Conservation (phyloP, 53 echinoderm and acorn worm genomes). For the Paracentrotus lividus region DNA sequence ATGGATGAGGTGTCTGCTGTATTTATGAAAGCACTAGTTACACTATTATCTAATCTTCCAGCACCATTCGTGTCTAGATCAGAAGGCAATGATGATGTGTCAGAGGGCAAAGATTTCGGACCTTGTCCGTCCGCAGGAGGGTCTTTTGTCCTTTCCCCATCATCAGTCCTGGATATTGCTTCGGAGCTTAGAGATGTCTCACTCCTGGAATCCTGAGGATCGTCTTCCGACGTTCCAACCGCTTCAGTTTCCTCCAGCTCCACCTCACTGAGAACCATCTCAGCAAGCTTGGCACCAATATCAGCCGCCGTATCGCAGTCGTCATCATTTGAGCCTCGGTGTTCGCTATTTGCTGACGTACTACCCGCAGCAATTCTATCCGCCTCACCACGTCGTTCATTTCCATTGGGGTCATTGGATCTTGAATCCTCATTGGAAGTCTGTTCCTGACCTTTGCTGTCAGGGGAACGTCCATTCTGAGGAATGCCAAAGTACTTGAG, state of each 20-base stretch:
- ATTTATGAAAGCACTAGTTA: slow-evolving; percentile 47
- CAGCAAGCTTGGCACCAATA: slow-evolving; percentile 56
- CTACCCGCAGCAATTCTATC: neutral
- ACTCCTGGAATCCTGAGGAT: neutral
- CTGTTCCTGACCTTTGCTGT: neutral
- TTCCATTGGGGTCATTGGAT: neutral
- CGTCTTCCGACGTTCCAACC: neutral
- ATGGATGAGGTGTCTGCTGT: neutral
- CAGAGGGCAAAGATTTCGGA: neutral
- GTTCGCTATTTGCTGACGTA: neutral
- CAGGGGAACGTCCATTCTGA: slow-evolving; percentile 48
- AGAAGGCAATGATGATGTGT: neutral
- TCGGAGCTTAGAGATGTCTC: too few species aligned
- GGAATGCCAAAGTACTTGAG: slow-evolving; percentile 92
- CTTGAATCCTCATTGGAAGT: neutral
- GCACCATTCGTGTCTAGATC: neutral
- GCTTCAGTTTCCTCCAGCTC: neutral
- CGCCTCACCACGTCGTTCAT: neutral
- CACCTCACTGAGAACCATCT: slow-evolving; percentile 51
- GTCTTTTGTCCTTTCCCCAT: neutral
- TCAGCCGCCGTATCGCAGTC: slow-evolving; percentile 26
- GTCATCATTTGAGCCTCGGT: neutral
- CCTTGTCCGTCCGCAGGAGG: neutral
- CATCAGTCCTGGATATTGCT: neutral
- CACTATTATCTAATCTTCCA: neutral